Evolutionary conservation across 2,888 invertebrate genomes (phyloP).

Genomic region (Azorinus chamasolen): DNA sequence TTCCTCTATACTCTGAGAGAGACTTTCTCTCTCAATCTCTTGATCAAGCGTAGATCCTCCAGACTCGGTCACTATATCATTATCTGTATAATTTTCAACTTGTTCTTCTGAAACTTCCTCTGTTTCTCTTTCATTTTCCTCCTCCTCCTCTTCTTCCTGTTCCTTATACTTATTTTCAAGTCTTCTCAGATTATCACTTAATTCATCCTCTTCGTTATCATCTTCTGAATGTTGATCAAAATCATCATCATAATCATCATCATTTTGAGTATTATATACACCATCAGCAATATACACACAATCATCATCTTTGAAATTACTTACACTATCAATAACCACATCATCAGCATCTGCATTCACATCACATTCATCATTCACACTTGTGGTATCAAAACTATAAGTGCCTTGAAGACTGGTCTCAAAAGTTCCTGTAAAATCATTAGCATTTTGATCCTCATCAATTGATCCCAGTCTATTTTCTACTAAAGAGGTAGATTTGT

Average conservation of each 20-base stretch:
- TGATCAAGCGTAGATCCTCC: conserved; percentile 39
- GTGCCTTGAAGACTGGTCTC: conserved; percentile 30
- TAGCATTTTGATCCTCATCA: background rate
- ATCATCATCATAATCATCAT: conserved; percentile 23
- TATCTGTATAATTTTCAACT: conserved; percentile 12
- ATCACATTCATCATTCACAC: conserved; percentile 3
- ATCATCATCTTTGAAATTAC: conserved; percentile 88
- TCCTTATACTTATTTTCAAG: conserved; percentile 41
- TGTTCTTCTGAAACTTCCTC: conserved; percentile 12
- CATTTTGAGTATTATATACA: conserved; percentile 4
- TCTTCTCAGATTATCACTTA: conserved; percentile 28
- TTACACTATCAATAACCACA: background rate
- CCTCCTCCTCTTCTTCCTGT: conserved; percentile 30
- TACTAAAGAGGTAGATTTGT: conserved; percentile 54
- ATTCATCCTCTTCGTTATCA: conserved; percentile 35
- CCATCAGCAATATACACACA: conserved; percentile 21
- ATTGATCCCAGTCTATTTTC: conserved; percentile 27
- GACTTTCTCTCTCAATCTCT: conserved; percentile 36
- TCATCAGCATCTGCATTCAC: background rate
- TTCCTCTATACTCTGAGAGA: conserved; percentile 30
- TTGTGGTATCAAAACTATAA: conserved; percentile 23
- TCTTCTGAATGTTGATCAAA: conserved; percentile 28
- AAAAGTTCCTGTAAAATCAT: conserved; percentile 11
- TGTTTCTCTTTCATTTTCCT: conserved; percentile 26
- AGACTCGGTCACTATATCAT: conserved; percentile 29